These are phyloP conservation scores for Adelognathus sp. DNA, from an alignment of 2,888 invertebrate genomes.

Conservation along the genomic window DNA sequence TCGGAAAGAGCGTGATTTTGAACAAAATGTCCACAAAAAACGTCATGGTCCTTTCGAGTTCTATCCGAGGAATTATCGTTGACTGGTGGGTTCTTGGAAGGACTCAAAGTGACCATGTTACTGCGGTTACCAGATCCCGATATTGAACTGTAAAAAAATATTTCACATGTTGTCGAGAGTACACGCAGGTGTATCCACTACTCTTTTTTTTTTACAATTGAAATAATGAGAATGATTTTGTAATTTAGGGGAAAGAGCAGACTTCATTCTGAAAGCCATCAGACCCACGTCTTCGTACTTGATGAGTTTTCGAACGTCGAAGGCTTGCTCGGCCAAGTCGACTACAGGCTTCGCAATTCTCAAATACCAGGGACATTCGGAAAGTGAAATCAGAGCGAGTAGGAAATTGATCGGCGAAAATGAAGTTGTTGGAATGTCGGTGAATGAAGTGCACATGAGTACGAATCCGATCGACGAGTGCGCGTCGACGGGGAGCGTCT, in stretches of 20 bases:
- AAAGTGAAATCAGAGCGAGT: conserved; percentile 46
- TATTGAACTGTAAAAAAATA: too few species aligned
- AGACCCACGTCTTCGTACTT: conserved; percentile 84
- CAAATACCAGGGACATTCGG: conserved; percentile 76
- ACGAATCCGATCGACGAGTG: conserved; percentile 80
- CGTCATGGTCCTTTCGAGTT: too few species aligned
- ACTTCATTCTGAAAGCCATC: conserved; percentile 87
- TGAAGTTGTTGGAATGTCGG: conserved; percentile 27
- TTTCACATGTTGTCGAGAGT: too few species aligned
- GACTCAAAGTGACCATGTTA: too few species aligned
- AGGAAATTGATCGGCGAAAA: conserved; percentile 29
- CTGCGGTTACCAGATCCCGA: too few species aligned
- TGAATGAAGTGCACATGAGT: conserved; percentile 66
- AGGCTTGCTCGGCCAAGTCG: conserved; percentile 81
- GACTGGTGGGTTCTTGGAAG: too few species aligned
- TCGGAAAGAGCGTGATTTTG: too few species aligned
- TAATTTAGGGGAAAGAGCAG: conserved; percentile 86
- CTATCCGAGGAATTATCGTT: too few species aligned
- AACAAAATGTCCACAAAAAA: too few species aligned
- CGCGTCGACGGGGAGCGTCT: conserved; percentile 82
- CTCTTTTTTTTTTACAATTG: too few species aligned
- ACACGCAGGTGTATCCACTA: too few species aligned
- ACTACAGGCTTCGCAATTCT: conserved; percentile 83
- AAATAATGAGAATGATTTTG: not conserved
- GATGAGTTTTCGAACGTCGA: conserved; percentile 83